phyloP scores from a whole-genome alignment of 2,113 vertebrate genomes.

The Otocyon megalotis region DNA sequence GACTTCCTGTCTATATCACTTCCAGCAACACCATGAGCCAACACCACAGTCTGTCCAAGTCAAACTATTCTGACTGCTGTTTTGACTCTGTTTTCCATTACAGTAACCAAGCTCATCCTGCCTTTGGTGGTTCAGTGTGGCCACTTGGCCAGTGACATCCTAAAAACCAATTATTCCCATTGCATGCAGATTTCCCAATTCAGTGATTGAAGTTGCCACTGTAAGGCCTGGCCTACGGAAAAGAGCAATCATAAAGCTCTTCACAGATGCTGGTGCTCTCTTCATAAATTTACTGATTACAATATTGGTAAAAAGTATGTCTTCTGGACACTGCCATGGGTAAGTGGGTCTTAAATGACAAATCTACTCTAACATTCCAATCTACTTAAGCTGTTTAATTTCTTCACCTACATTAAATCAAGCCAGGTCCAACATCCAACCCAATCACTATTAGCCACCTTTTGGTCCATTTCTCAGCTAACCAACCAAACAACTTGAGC shows the following conservation, averaged over 20 bases:
- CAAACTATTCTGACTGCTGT: background rate
- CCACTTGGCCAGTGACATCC: background rate
- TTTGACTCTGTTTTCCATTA: background rate
- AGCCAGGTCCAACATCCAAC: background rate
- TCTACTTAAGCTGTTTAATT: background rate
- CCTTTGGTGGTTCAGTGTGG: background rate
- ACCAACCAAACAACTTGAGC: background rate
- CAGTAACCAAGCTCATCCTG: background rate
- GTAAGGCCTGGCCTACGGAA: background rate
- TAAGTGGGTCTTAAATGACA: background rate
- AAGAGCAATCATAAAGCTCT: background rate
- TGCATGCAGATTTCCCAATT: background rate
- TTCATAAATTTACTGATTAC: background rate
- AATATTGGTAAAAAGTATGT: background rate
- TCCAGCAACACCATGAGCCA: background rate
- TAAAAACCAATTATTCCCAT: background rate
- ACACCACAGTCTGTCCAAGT: background rate
- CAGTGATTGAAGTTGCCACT: background rate
- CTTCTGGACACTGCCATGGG: background rate
- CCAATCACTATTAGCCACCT: background rate
- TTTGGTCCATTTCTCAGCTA: background rate
- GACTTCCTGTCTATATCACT: background rate
- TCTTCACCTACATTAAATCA: background rate
- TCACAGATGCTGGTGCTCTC: background rate
- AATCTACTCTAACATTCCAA: background rate